These are phyloP conservation scores for Illadopsis cleaveri DNA, from an alignment of 2,113 vertebrate species.

Conservation along the genomic window DNA sequence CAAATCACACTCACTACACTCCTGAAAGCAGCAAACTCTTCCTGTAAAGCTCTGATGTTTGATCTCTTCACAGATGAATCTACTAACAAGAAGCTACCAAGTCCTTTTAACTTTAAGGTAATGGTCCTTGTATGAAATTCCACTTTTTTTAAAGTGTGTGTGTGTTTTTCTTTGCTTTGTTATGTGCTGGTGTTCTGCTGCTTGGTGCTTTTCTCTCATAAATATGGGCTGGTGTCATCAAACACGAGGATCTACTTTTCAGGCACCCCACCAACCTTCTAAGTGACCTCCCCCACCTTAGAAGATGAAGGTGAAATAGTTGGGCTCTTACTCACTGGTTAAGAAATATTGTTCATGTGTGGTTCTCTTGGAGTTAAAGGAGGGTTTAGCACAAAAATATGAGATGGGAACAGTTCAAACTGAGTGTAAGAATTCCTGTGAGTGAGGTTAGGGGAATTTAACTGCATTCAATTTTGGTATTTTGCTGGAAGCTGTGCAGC, in stretches of 20 bases:
- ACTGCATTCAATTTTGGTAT: fast-evolving
- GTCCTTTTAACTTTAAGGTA: conserved; percentile 79
- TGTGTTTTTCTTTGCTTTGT: neutral
- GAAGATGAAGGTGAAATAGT: neutral
- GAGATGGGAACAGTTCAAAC: neutral
- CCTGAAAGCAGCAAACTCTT: neutral
- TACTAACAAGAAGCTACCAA: conserved; percentile 80
- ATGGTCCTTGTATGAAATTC: neutral
- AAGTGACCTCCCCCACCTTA: fast-evolving
- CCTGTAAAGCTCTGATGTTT: neutral
- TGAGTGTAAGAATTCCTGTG: neutral
- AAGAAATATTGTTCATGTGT: fast-evolving
- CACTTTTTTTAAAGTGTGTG: too few species aligned
- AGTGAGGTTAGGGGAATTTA: neutral
- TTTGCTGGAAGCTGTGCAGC: neutral
- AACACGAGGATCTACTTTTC: neutral
- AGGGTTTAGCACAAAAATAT: neutral
- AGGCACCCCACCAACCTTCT: neutral
- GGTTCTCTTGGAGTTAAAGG: neutral
- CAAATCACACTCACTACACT: neutral
- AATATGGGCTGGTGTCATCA: neutral
- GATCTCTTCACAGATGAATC: conserved; percentile 81
- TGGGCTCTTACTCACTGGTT: neutral
- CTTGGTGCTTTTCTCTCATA: neutral
- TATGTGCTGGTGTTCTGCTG: neutral